Evolutionary conservation across 2,888 invertebrate genomes (phyloP), one percentile per base, ranked within the genome.

Genomic region (Drosophila tanythrix): DNA sequence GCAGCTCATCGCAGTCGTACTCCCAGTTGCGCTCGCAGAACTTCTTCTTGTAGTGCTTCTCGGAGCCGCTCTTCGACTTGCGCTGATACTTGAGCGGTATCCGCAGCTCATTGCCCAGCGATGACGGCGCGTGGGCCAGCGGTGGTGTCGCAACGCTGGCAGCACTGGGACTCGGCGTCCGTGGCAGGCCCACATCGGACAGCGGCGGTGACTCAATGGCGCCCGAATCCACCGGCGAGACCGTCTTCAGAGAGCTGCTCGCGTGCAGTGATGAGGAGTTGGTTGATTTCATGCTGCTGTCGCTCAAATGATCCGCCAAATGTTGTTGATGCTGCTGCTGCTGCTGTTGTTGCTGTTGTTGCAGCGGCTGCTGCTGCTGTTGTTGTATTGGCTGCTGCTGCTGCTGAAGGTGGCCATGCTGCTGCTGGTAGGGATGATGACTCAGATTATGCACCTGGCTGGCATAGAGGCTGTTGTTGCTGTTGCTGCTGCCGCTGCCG

Each of bases 11-110:
- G 64, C 92, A 92, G 71, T 92, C 92, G 68, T 92, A 93, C 94
- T 94, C 96, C 96, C 96, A 92, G 94, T 95, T 94, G 94, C 96
- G 90, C 95, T 96, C 96, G 93, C 97, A 97, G 93, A 96, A 96
- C 91, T 97, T 97, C 94, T 97, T 97, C 93, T 97, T 97, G 93
- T 97, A 97, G 93, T 96, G 96, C 84, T 95, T 95, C 65, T 93
- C 93, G 43, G 90, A 90, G 0, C 94, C 93, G 84, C 83, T 80
- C 73, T 92, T 93, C 3, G 93, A 93, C 79, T 95, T 94, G 40
- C 95, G 93, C 84, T 95, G 95, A 90, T 95, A 95, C 85, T 95
- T 95, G 13, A 95, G 90, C 7, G 95, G 95, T 91, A 93, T 94
- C 91, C 86, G 94, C 78, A 86, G 93, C 92, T 84, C 84, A 57